These are phyloP conservation scores for Thysanoteuthis rhombus DNA, from an alignment of 2,888 invertebrate genomes.

Conservation along the genomic window DNA sequence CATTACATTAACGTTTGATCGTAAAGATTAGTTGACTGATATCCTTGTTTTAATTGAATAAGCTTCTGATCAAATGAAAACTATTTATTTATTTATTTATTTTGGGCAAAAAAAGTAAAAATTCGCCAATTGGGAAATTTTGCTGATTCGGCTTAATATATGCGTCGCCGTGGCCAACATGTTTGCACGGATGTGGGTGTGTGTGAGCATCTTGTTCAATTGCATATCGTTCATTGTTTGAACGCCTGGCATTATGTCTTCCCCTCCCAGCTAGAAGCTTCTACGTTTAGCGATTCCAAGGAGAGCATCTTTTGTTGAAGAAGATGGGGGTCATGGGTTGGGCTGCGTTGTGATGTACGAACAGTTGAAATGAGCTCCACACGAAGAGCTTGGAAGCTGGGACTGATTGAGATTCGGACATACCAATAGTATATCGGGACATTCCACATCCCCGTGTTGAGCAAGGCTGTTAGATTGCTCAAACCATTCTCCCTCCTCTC, in stretches of 20 bases:
- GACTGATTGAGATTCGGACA: neutral
- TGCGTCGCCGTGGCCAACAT: neutral
- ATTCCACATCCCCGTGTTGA: neutral
- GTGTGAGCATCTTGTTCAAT: neutral
- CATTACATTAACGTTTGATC: no score
- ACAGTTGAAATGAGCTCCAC: neutral
- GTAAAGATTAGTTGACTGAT: no score
- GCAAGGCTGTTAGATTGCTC: neutral
- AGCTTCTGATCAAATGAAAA: no score
- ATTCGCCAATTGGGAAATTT: no score
- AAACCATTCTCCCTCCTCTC: neutral
- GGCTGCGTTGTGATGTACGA: neutral
- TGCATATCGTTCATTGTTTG: neutral
- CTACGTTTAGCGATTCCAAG: neutral
- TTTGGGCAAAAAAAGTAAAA: no score
- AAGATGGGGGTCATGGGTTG: no score
- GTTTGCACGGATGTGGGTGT: neutral
- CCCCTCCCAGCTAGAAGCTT: neutral
- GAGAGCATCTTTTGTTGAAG: neutral
- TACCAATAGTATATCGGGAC: neutral
- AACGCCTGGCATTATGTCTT: neutral
- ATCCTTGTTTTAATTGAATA: no score
- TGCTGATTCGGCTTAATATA: no score
- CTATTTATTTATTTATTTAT: no score
- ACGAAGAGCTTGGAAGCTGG: neutral